A percentile compares a stretch with the other conserved stretches of the same genome.
Conservation (phyloP, 2,888 invertebrate genomes). For the Perdita meconis region DNA sequence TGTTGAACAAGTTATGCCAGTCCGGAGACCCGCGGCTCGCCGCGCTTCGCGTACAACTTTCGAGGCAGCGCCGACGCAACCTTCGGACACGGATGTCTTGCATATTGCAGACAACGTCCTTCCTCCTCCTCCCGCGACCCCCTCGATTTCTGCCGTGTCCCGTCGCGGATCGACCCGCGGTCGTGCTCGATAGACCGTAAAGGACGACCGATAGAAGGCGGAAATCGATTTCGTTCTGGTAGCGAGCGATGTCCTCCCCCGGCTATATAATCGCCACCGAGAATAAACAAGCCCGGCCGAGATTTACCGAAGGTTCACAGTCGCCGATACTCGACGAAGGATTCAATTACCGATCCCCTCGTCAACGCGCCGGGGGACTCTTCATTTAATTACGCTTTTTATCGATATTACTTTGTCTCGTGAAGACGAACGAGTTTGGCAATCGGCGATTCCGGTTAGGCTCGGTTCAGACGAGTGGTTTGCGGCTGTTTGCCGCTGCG, state of each 20-base stretch:
- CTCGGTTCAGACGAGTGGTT: too few relatives aligned
- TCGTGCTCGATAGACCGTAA: slow-evolving; percentile 65
- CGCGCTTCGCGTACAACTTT: slow-evolving; percentile 35
- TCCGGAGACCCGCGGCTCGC: slow-evolving; percentile 53
- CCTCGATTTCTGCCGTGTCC: slow-evolving; percentile 27
- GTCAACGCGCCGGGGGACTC: background rate
- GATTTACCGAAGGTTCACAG: background rate
- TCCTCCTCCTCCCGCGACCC: background rate
- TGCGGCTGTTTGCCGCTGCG: too few relatives aligned
- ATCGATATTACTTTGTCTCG: slow-evolving; percentile 11
- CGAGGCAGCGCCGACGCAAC: slow-evolving; percentile 38
- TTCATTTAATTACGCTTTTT: slow-evolving; percentile 21
- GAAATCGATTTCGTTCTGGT: slow-evolving; percentile 71
- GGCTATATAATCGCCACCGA: slow-evolving; percentile 57
- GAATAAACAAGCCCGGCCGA: slow-evolving; percentile 57
- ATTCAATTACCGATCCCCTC: slow-evolving; percentile 27
- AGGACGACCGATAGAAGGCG: slow-evolving; percentile 54
- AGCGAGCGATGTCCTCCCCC: slow-evolving; percentile 54
- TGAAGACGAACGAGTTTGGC: too few relatives aligned
- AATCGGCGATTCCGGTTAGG: too few relatives aligned
- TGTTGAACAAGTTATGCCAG: slow-evolving; percentile 80
- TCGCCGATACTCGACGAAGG: background rate
- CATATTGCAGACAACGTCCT: slow-evolving; percentile 36
- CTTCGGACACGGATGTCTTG: slow-evolving; percentile 53
- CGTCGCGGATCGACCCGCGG: slow-evolving; percentile 20